Evolutionary conservation across 1,140 invertebrate genomes (phyloP), one percentile per base, ranked within the genome.

Genomic region (Bombus breviceps): DNA sequence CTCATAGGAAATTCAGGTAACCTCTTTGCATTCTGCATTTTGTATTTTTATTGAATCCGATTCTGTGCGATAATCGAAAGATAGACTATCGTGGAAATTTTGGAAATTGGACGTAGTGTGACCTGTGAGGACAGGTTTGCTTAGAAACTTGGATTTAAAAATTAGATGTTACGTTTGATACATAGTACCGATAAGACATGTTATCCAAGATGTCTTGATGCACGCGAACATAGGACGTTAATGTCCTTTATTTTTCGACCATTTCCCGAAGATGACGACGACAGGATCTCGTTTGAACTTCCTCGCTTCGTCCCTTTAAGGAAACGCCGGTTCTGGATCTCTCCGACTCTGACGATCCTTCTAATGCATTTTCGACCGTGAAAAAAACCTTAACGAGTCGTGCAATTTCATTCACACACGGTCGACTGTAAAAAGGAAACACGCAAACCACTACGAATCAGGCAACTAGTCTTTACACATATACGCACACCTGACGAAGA

Each of bases 271-370:
- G 59, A 68, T 57, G 34, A 76, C 74, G 74, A 76, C 73, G 47
- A 75, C 73, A 76, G 74, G 53, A 76, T 76, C 74, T 76, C 74
- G 74, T 76, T 86, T 69, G n/a, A 47, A 68, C 68, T 82, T 87
- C 81, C 59, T 76, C 25, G 66, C n/a, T 39, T 32, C 32, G 41
- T 64, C 57, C 34, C 72, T 86, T 59, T 41, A 81, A 78, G 37
- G 73, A 53, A 81, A 86, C 37, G 39, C 15, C 59, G 15, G 68
- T 47, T 77, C 64, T 71, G 28, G 34, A 77, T 47, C 43, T 47
- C 57, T 64, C 37, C 22, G 32, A 41, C 5, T 43, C 22, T 28
- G 53, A 72, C 25, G n/a, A 47, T 73, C 34, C 59, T 6, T 43
- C 32, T 57, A 47, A 53, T 75, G 32, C 47, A 68, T 84, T 85